These are phyloP conservation scores for Sebastes miniatus DNA, from an alignment of 2,797 vertebrate species.

Conservation along the genomic window DNA sequence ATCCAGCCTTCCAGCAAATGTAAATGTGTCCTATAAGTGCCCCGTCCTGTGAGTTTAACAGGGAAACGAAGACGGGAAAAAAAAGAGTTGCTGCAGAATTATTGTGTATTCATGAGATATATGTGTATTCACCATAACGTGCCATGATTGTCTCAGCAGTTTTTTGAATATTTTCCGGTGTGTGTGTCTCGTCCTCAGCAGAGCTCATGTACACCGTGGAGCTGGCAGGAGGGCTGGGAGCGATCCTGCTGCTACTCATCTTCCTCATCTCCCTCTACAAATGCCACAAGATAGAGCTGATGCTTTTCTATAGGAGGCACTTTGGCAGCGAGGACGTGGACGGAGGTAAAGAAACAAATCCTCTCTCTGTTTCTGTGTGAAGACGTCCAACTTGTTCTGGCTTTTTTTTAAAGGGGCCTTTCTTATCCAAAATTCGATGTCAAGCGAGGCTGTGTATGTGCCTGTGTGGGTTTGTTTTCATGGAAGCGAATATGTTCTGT, in stretches of 20 bases:
- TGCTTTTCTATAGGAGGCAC: slow-evolving; percentile 98
- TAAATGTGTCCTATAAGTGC: slow-evolving; percentile 25
- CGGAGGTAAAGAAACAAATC: slow-evolving; percentile 85
- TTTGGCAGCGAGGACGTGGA: slow-evolving; percentile 97
- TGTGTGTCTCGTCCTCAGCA: slow-evolving; percentile 79
- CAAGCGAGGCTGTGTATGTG: not conserved
- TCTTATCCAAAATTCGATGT: not conserved
- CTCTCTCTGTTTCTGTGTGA: not conserved
- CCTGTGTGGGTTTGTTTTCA: slow-evolving; percentile 2
- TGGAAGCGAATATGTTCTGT: not conserved
- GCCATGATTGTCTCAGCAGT: not conserved
- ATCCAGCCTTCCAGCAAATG: slow-evolving; percentile 23
- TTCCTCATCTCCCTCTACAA: slow-evolving; percentile 97
- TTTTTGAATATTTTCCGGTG: slow-evolving; percentile 26
- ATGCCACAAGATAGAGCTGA: slow-evolving; percentile 98
- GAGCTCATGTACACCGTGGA: slow-evolving; percentile 99
- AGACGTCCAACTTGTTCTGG: not conserved
- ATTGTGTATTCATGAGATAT: not conserved
- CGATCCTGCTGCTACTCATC: slow-evolving; percentile 95
- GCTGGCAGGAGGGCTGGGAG: slow-evolving; percentile 96
- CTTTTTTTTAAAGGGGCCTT: not conserved
- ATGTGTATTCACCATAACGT: not conserved
- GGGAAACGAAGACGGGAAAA: not conserved
- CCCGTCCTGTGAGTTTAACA: slow-evolving; percentile 13
- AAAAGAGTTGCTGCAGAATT: slow-evolving; percentile 7